These are phyloP conservation scores for Chaunax sp. DNA, from an alignment of 2,797 vertebrate species.

Conservation along the genomic window DNA sequence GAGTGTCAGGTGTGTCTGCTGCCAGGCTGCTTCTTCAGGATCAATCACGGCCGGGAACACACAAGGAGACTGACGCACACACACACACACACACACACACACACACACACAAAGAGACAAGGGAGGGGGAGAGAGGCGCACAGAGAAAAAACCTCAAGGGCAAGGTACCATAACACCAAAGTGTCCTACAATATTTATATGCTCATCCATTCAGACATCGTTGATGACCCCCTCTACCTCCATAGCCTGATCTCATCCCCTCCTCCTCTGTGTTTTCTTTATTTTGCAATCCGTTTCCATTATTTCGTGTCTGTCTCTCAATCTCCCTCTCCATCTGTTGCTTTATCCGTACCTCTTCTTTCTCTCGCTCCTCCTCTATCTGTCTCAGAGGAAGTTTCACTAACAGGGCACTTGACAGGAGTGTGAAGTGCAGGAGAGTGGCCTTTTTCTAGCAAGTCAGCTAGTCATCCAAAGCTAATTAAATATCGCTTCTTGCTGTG, in stretches of 20 bases:
- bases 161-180: too few species aligned
- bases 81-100: too few species aligned
- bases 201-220: too few species aligned
- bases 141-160: too few species aligned
- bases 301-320: constrained; percentile 32
- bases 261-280: constrained; percentile 1
- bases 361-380: constrained; percentile 55
- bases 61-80: too few species aligned
- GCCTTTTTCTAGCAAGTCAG: constrained; percentile 74
- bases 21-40: too few species aligned
- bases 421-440: constrained; percentile 63
- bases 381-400: constrained; percentile 70
- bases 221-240: too few species aligned
- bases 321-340: constrained; percentile 61
- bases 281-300: constrained; percentile 29
- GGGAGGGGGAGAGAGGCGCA: too few species aligned
- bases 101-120: too few species aligned
- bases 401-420: constrained; percentile 78
- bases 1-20: too few species aligned
- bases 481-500: constrained; percentile 66
- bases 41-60: too few species aligned
- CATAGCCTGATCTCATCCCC: constrained; percentile 2
- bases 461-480: constrained; percentile 79
- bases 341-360: constrained; percentile 36
- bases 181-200: too few species aligned